Conservation (phyloP, 2,113 vertebrate genomes). For the Jacana jacana region DNA sequence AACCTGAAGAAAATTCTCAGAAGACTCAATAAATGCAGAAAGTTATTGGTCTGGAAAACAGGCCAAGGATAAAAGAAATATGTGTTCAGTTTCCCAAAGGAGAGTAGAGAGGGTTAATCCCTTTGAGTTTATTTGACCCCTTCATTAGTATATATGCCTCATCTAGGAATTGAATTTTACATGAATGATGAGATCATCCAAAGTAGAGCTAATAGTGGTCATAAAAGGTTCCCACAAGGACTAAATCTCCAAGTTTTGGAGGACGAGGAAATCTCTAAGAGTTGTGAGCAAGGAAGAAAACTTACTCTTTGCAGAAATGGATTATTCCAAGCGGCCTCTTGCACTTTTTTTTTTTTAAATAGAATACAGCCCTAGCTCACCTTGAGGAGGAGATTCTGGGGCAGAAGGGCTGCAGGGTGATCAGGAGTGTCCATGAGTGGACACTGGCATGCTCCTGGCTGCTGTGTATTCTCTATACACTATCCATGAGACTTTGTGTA, state of each 20-base stretch:
- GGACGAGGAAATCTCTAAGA: not conserved
- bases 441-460: not conserved
- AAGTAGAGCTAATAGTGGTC: not conserved
- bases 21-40: constrained; percentile 21
- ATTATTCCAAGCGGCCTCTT: not conserved
- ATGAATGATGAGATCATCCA: constrained; percentile 41
- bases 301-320: not conserved
- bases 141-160: constrained; percentile 1
- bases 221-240: constrained; percentile 5
- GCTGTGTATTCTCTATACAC: not conserved
- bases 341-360: not conserved
- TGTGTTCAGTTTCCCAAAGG: constrained; percentile 8
- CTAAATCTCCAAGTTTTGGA: not conserved
- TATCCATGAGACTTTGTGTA: fast-evolving
- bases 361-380: not conserved
- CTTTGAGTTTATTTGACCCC: constrained; percentile 13
- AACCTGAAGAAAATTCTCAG: constrained; percentile 16
- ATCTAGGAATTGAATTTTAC: constrained; percentile 12
- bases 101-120: constrained; percentile 4
- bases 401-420: not conserved
- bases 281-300: not conserved
- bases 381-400: not conserved
- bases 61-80: not conserved
- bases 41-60: constrained; percentile 31
- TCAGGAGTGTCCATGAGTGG: not conserved